These are phyloP conservation scores for Nematolebias whitei DNA, from an alignment of 2,113 vertebrate genomes.

Conservation along the genomic window DNA sequence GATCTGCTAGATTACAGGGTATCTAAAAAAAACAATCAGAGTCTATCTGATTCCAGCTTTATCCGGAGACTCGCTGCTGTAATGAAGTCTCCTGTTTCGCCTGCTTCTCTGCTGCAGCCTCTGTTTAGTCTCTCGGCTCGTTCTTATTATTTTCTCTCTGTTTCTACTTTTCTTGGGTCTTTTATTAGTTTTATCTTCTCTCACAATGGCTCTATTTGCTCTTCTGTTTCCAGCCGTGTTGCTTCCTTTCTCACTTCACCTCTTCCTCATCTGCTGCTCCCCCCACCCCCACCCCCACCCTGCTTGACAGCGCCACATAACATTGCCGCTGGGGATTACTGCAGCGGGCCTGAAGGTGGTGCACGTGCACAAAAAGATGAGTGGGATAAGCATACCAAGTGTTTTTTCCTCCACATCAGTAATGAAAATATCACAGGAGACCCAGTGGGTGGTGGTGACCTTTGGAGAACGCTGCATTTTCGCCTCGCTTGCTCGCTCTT, in stretches of 20 bases:
- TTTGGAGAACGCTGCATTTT: constrained; percentile 76
- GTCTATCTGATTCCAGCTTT: constrained; percentile 80
- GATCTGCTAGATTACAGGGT: constrained; percentile 79
- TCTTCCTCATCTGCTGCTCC: not conserved
- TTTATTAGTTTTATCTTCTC: not conserved
- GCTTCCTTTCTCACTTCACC: not conserved
- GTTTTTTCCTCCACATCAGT: constrained; percentile 55
- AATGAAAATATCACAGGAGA: constrained; percentile 81
- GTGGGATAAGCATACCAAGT: constrained; percentile 19
- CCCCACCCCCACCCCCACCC: constrained; percentile 23
- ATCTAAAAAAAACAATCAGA: constrained; percentile 83
- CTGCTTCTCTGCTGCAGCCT: constrained; percentile 33
- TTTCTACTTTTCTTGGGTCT: not conserved
- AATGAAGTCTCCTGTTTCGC: constrained; percentile 71
- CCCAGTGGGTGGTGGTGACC: constrained; percentile 78
- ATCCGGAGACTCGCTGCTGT: constrained; percentile 61
- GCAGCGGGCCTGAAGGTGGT: constrained; percentile 63
- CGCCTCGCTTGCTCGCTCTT: constrained; percentile 75
- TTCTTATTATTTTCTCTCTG: not conserved
- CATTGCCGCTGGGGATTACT: constrained; percentile 39
- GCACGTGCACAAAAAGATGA: constrained; percentile 56
- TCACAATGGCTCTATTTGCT: not conserved
- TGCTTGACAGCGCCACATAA: constrained; percentile 13
- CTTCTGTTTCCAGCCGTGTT: not conserved
- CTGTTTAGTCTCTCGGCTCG: not conserved